Evolutionary conservation across 2,113 vertebrate genomes (phyloP).

Genomic region (Cepphus grylle): DNA sequence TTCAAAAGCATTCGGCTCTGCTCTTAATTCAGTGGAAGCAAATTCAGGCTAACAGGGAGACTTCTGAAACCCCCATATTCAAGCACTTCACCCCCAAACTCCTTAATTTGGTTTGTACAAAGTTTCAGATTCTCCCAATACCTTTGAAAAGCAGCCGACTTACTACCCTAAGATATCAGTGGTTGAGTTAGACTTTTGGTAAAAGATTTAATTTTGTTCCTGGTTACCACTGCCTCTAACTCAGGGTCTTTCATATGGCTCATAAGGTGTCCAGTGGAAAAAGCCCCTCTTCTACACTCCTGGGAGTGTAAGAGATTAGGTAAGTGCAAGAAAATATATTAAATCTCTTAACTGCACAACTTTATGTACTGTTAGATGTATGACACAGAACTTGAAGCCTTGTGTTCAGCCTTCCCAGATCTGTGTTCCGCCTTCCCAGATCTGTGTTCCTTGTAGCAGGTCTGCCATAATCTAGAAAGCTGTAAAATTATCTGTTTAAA

Average conservation of each 20-base stretch:
- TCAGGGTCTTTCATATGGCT: not conserved
- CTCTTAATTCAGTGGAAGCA: not conserved
- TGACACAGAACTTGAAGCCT: not conserved
- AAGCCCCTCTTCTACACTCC: not conserved
- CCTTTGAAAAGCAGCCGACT: not conserved
- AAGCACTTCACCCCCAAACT: not conserved
- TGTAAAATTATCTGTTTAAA: not conserved
- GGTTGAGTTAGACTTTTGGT: not conserved
- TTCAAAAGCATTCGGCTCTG: not conserved
- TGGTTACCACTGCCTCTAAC: not conserved
- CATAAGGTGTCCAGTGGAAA: not conserved
- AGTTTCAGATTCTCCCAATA: not conserved
- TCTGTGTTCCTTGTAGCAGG: not conserved
- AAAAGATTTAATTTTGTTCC: not conserved
- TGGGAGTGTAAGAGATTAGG: not conserved
- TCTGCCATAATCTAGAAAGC: not conserved
- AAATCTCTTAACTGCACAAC: not conserved
- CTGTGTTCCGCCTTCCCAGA: not conserved
- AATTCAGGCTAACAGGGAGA: not conserved
- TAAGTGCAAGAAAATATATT: not conserved
- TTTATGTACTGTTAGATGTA: not conserved
- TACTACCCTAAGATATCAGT: not conserved
- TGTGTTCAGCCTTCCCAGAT: not conserved
- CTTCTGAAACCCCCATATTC: not conserved
- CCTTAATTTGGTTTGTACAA: rapidly evolving